Conservation (phyloP, 1,140 invertebrate species). For the Muscidifurax raptorellus region DNA sequence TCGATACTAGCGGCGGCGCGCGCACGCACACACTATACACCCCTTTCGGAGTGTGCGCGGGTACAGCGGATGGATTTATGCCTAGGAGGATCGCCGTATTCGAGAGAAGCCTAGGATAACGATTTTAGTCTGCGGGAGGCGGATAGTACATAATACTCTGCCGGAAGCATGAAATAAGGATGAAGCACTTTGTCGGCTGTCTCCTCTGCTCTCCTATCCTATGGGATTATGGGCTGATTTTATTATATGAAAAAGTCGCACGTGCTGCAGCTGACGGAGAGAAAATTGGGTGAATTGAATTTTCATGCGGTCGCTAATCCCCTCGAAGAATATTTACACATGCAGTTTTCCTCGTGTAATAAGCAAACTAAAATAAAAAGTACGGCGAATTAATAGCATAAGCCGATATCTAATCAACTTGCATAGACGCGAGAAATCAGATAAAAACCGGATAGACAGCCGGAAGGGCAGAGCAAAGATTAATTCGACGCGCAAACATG, state of each 20-base stretch:
- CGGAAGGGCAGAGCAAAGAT: no score
- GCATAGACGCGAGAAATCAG: no score
- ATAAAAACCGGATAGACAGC: no score
- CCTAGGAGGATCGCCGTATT: not conserved
- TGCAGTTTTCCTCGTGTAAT: no score
- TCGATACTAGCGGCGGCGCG: not conserved
- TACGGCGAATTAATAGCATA: no score
- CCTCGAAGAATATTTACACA: not conserved
- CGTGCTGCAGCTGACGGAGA: not conserved
- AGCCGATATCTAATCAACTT: no score
- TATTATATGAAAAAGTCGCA: not conserved
- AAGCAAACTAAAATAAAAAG: no score
- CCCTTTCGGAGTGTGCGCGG: not conserved
- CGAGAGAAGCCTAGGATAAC: not conserved
- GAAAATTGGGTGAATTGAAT: not conserved
- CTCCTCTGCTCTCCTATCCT: not conserved
- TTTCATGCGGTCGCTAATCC: not conserved
- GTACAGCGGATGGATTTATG: conserved; percentile 2
- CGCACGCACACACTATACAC: not conserved
- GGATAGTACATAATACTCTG: not conserved
- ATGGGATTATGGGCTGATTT: not conserved
- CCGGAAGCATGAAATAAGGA: conserved; percentile 19
- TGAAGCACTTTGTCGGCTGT: not conserved
- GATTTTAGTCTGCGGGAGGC: not conserved
- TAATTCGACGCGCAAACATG: no score